Evolutionary conservation across 2,113 vertebrate species (phyloP), one percentile per base, ranked within the genome.

Genomic region (Nothoprocta perdicaria): DNA sequence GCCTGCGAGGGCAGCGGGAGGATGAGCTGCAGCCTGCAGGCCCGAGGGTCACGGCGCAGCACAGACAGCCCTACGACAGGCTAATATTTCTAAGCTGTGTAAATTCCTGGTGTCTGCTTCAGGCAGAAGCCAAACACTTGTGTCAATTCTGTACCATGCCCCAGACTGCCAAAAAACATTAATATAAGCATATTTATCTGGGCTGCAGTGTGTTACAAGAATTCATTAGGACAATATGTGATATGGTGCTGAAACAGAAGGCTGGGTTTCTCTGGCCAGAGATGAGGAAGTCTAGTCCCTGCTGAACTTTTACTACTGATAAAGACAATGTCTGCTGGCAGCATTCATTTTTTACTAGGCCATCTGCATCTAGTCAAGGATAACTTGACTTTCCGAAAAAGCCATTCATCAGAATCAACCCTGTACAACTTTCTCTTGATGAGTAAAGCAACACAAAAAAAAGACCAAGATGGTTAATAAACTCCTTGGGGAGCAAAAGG

Each of bases 281-380:
- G 95, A 96, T 96, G 96, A 97, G 98, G 97, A 98, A 97, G 95
- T 95, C 96, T 97, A 94, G 94, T 97, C 96, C 96, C 97, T 96
- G 97, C 87, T 97, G 97, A 97, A 96, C 96, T 97, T 97, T 97
- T 97, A 90, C 86, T 86, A 96, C 97, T 98, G 98, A 98, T 98
- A 98, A 98, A 97, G 97, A 96, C 95, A 97, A 97, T 91, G 93
- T 97, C 97, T 96, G 94, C 97, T 97, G 97, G 97, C 97, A 98
- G 96, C 92, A 87, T 97, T 97, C 98, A 97, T 98, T 98, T 97
- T 98, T 98, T 97, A 97, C 96, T 38, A 74, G 97, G 98, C 98
- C 98, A 98, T 98, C 98, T 98, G 98, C 93, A 94, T 98, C 96
- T 96, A 98, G 97, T 98, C 98, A 98, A 97, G 97, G 95, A 96